Percentiles rank a stretch among this genome's conserved stretches.
Evolutionary conservation across 2,113 vertebrate genomes (phyloP).

Genomic region (Trematocara nigrifrons): DNA sequence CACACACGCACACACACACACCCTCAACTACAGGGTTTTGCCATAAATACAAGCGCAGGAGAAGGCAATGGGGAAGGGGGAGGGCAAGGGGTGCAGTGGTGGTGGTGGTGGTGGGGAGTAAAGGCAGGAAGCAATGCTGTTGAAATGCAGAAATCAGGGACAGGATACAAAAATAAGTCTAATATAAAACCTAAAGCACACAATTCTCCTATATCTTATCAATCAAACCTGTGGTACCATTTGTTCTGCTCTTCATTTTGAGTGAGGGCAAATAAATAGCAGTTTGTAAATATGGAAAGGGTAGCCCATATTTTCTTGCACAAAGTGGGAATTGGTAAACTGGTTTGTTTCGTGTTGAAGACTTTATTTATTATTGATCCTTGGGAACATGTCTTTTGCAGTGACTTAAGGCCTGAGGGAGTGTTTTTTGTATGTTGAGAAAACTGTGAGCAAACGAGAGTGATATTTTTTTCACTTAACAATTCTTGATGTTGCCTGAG

Average conservation of each 20-base stretch:
- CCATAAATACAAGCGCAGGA: constrained; percentile 49
- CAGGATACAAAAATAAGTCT: constrained; percentile 51
- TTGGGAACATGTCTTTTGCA: constrained; percentile 67
- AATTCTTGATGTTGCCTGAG: constrained; percentile 69
- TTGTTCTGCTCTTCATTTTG: constrained; percentile 44
- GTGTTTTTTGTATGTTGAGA: constrained; percentile 60
- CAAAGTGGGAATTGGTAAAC: constrained; percentile 53
- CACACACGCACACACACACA: constrained; percentile 22
- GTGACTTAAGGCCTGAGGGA: constrained; percentile 58
- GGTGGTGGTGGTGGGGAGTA: not conserved
- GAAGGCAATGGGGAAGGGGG: not conserved
- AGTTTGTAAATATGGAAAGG: constrained; percentile 66
- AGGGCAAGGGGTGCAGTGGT: not conserved
- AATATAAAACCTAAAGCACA: constrained; percentile 64
- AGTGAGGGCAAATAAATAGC: constrained; percentile 18
- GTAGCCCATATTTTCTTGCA: constrained; percentile 73
- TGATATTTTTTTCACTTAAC: constrained; percentile 50
- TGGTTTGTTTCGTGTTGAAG: constrained; percentile 59
- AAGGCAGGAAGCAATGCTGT: constrained; percentile 28
- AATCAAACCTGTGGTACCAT: constrained; percentile 43
- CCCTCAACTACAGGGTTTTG: constrained; percentile 49
- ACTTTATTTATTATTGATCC: constrained; percentile 72
- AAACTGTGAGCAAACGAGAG: constrained; percentile 50
- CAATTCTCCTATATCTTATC: constrained; percentile 53
- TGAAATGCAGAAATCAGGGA: constrained; percentile 67